These are phyloP conservation scores for Drosophila grimshawi DNA, from an alignment of 1,140 invertebrate species.

Conservation along the genomic window DNA sequence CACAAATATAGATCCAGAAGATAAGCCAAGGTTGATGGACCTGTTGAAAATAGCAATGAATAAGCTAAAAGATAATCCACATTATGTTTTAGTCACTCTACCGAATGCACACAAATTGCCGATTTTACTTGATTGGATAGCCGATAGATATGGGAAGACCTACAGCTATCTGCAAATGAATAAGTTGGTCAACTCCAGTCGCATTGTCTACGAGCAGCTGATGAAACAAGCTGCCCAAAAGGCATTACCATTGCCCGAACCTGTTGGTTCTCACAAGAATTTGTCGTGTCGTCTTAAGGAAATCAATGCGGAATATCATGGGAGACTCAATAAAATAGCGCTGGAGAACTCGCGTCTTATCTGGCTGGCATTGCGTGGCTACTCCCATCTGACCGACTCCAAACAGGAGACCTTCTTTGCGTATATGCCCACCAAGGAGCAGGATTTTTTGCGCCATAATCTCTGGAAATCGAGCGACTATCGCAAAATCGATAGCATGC, in stretches of 20 bases:
- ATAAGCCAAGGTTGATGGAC: conserved; percentile 43
- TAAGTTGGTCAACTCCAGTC: neutral
- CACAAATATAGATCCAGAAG: conserved; percentile 58
- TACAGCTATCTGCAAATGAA: conserved; percentile 40
- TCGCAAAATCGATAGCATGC: neutral
- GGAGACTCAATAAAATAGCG: conserved; percentile 32
- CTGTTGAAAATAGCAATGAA: conserved; percentile 60
- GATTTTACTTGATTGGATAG: conserved; percentile 65
- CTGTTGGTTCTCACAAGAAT: too few relatives aligned
- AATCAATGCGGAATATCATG: conserved; percentile 7
- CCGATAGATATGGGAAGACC: conserved; percentile 61
- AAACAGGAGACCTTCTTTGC: conserved; percentile 62
- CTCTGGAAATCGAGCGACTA: conserved; percentile 28
- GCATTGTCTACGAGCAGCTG: conserved; percentile 7
- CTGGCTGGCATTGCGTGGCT: conserved; percentile 63
- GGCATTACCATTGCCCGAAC: neutral
- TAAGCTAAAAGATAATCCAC: conserved; percentile 40
- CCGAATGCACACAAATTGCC: conserved; percentile 73
- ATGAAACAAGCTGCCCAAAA: neutral
- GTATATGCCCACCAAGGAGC: conserved; percentile 65
- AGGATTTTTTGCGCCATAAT: conserved; percentile 40
- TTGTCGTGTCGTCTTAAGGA: neutral
- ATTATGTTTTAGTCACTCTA: conserved; percentile 71
- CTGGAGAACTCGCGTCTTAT: conserved; percentile 47
- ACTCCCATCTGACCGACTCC: conserved; percentile 28